Evolutionary conservation across 1,140 invertebrate species (phyloP), one percentile per base, ranked within the genome.

Genomic region (Meloidogyne exigua): DNA sequence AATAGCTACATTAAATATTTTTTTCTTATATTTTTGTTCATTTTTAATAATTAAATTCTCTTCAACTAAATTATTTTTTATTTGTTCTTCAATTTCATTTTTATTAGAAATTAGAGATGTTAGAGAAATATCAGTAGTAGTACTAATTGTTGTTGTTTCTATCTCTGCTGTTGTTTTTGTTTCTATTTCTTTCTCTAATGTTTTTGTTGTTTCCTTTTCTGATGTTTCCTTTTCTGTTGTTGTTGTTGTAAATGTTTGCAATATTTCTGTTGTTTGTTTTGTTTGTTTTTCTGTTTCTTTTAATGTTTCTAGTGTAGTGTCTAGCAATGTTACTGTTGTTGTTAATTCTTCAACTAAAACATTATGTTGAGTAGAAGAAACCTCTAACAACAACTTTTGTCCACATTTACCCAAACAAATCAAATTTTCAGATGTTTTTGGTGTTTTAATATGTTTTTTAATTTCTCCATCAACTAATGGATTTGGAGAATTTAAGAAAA

Each of bases 371-470:
- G 18, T 66, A 23, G 72, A 18, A 0, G 39, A 12, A n/a, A n/a
- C n/a, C n/a, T n/a, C n/a, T n/a, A n/a, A n/a, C n/a, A n/a, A 79
- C 2, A 18, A 13, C 2, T 21, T 42, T 23, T 68, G 23, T 1
- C 81, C 75, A 57, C 79, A 80, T 68, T 80, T 81, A 23, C 25
- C 63, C 36, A 78, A 72, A 72, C 79, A 80, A 77, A 80, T 76
- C 28, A 23, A 25, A 28, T 63, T 75, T 26, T 36, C 21, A 9
- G 65, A 70, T 13, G 36, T 62, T 28, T 79, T 79, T n/a, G 85
- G 85, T 13, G 86, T 87, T 64, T 75, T 78, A n/a, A 70, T 76
- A 74, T 87, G 85, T 63, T 87, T 86, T 23, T 83, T 74, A 25
- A 87, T 77, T 65, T 86, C 86, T 42, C 66, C 75, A 26, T 74